phyloP scores from a whole-genome alignment of 1,140 invertebrate genomes.

The Idris sp. region DNA sequence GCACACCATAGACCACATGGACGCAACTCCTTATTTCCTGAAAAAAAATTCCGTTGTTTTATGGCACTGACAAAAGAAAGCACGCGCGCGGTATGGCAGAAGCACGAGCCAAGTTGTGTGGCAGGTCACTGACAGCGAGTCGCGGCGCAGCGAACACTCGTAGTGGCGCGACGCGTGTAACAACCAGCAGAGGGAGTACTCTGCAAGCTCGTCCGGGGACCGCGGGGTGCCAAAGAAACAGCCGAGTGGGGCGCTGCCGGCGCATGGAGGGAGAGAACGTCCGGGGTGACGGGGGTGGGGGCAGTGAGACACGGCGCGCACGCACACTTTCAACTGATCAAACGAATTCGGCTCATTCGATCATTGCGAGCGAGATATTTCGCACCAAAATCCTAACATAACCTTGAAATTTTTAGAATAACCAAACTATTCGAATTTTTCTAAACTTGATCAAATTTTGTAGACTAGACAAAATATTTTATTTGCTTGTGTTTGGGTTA shows the following conservation, averaged over 20 bases:
- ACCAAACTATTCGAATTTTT: no score
- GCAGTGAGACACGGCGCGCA: constrained; percentile 30
- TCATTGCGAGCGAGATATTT: constrained; percentile 51
- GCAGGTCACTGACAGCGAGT: constrained; percentile 63
- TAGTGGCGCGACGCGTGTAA: constrained; percentile 36
- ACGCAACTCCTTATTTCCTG: no score
- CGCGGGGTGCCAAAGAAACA: constrained; percentile 56
- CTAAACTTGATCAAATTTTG: no score
- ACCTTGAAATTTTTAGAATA: no score
- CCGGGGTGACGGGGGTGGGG: constrained; percentile 12
- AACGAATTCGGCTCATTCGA: constrained; percentile 58
- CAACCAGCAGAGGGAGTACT: constrained; percentile 62
- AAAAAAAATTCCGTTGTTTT: no score
- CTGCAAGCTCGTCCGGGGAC: constrained; percentile 69
- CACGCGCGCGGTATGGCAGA: no score
- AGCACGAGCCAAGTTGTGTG: no score
- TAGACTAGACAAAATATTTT: no score
- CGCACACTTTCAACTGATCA: constrained; percentile 54
- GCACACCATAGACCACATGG: no score
- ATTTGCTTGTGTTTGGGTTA: no score
- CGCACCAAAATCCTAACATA: no score
- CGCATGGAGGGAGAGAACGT: constrained; percentile 12
- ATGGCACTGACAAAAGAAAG: no score
- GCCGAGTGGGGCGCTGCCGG: constrained; percentile 34
- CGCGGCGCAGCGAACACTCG: constrained; percentile 38